phyloP scores from a whole-genome alignment of 2,797 vertebrate species.

The Morelia viridis region DNA sequence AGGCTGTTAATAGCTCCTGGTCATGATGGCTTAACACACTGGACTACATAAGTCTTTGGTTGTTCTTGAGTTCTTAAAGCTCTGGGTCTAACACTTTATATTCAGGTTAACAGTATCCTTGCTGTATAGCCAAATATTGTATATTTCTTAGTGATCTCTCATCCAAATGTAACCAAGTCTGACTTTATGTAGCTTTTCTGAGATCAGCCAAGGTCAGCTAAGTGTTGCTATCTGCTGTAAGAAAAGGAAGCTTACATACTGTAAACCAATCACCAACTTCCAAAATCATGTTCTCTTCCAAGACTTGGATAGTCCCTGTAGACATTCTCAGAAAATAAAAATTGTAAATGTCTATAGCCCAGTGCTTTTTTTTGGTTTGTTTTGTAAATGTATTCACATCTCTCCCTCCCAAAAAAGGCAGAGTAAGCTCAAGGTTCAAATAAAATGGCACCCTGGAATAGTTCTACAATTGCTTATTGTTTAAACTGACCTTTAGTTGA shows the following conservation, averaged over 20 bases:
- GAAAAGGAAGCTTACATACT: neutral
- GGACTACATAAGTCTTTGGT: neutral
- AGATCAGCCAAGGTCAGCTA: too few species aligned
- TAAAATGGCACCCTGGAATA: neutral
- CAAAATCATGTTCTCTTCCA: neutral
- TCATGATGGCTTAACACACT: neutral
- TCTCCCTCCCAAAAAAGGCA: too few species aligned
- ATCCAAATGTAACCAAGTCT: neutral
- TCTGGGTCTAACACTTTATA: neutral
- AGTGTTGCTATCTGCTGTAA: too few species aligned
- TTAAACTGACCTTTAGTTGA: conserved; percentile 69
- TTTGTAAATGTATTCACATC: neutral
- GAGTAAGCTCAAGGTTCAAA: neutral
- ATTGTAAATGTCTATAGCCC: neutral
- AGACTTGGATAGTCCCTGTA: neutral
- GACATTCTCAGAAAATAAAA: neutral
- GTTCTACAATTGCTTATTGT: conserved; percentile 32
- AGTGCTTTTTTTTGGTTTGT: neutral
- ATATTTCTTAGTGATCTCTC: neutral
- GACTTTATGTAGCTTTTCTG: neutral
- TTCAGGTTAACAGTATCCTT: neutral
- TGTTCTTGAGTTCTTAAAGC: neutral
- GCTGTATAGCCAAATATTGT: neutral
- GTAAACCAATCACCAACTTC: neutral
- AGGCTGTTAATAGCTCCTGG: neutral